A percentile compares a stretch with the other conserved stretches of the same genome.
These are phyloP conservation scores for Channa argus DNA, from an alignment of 2,113 vertebrate genomes.

Conservation along the genomic window DNA sequence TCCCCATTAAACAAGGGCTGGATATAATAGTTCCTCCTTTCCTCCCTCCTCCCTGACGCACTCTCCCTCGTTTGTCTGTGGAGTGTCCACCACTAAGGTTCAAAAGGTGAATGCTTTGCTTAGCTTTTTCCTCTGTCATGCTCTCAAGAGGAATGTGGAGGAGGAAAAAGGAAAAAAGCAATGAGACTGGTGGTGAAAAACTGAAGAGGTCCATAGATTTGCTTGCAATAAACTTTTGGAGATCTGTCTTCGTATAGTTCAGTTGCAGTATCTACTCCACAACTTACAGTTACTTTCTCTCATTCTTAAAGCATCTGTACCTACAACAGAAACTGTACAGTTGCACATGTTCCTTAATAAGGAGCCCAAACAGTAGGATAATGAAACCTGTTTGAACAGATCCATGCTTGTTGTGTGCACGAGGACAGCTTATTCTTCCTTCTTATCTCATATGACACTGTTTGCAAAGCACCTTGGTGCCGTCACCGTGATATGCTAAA, in stretches of 20 bases:
- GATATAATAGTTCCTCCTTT: constrained; percentile 26
- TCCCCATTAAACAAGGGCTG: constrained; percentile 23
- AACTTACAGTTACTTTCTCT: background rate
- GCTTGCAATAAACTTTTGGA: constrained; percentile 20
- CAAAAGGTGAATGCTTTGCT: constrained; percentile 59
- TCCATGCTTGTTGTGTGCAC: constrained; percentile 48
- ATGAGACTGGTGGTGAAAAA: constrained; percentile 30
- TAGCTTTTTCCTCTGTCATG: constrained; percentile 38
- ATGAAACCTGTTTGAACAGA: constrained; percentile 57
- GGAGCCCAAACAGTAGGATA: constrained; percentile 8
- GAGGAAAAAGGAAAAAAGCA: constrained; percentile 22
- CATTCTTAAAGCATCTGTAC: constrained; percentile 24
- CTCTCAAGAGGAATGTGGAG: constrained; percentile 64
- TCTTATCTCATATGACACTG: constrained; percentile 70
- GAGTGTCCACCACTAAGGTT: constrained; percentile 46
- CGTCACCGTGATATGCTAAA: constrained; percentile 66
- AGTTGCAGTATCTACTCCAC: background rate
- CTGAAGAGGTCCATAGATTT: constrained; percentile 34
- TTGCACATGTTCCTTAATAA: constrained; percentile 7
- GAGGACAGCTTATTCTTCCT: constrained; percentile 52
- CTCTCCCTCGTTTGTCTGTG: constrained; percentile 18
- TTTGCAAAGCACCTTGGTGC: constrained; percentile 72
- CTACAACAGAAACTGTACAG: constrained; percentile 34
- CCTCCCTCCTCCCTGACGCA: constrained; percentile 5
- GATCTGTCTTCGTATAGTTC: constrained; percentile 29